phyloP scores from a whole-genome alignment of 1,140 invertebrate genomes.

The Drosophila teissieri region DNA sequence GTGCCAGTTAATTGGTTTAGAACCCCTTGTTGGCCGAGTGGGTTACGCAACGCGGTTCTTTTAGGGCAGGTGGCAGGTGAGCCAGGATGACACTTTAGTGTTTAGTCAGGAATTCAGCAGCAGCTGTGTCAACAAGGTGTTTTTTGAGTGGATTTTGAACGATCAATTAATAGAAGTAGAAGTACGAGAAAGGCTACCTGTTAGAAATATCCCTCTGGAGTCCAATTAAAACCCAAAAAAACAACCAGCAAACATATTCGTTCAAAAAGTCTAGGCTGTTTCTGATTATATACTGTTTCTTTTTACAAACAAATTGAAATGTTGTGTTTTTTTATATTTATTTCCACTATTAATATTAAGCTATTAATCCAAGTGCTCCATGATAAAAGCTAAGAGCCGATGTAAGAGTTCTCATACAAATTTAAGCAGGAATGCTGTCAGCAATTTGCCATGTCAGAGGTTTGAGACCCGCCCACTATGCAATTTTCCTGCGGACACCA shows the following conservation, averaged over 20 bases:
- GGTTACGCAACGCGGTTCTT: slow-evolving; percentile 23
- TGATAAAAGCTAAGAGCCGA: too few species aligned
- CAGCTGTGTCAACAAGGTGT: slow-evolving; percentile 31
- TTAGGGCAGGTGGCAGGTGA: slow-evolving; percentile 35
- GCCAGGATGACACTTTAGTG: slow-evolving; percentile 3
- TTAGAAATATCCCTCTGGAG: neutral
- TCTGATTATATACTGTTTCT: too few species aligned
- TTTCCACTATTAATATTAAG: too few species aligned
- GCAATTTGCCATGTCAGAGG: slow-evolving; percentile 44
- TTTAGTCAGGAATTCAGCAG: slow-evolving; percentile 24
- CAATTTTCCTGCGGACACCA: slow-evolving; percentile 43
- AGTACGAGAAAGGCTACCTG: neutral
- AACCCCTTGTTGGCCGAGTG: slow-evolving; percentile 28
- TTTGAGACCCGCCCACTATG: slow-evolving; percentile 45
- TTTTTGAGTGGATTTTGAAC: neutral
- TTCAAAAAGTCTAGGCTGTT: too few species aligned
- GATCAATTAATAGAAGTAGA: slow-evolving; percentile 12
- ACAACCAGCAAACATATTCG: neutral
- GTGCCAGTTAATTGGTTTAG: slow-evolving; percentile 72
- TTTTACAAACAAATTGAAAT: too few species aligned
- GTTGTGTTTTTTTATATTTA: too few species aligned
- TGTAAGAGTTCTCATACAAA: slow-evolving; percentile 5
- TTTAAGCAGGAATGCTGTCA: slow-evolving; percentile 33
- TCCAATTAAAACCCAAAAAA: neutral
- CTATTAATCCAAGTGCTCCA: too few species aligned